Base-by-base conservation (phyloP, 2,797 vertebrate species). In the Cyprinodon diabolis region DNA sequence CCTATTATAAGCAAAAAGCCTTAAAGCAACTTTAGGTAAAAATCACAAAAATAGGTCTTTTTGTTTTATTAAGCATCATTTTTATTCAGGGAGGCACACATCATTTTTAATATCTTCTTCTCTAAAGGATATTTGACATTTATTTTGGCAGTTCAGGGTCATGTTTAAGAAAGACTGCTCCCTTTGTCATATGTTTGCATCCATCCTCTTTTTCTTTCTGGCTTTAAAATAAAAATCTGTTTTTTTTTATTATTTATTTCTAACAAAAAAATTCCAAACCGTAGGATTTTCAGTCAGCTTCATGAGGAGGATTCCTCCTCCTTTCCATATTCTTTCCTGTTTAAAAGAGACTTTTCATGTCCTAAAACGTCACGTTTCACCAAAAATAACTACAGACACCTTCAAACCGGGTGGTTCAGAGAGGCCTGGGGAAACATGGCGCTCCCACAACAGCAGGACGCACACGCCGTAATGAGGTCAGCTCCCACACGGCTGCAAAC, bases 371-470 rank as follows among this genome's bases (percentile, higher is more conserved):
- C 73, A 83, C 80, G 71, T 76, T n/a, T 66, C 74, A 76, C 57
- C 73, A 82, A 76, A 88, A 90, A 90, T 83, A 88, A 76, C 72
- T 75, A 30, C 73, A 83, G 75, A 62, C 75, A 84, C 77, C 81
- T 83, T 86, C 69, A 82, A 75, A 78, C 9, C 23, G 12, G 62
- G 71, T 69, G 37, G 74, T 69, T 79, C 47, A 8, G 68, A 51
- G 72, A 77, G 58, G 73, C 83, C 83, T 79, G 7, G 13, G 80
- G 72, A 81, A 68, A 75, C 5, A 40, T 69, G 49, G 72, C 67
- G 74, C 62, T 23, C 37, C 70, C 56, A 72, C 65, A 83, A 62
- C 75, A 82, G 80, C 10, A 48, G 84, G 76, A 83, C 82, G 75
- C 86, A 49, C 48, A 17, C 49, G n/a, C 4, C 81, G 74, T 82